Conservation (phyloP, 1,140 invertebrate species). For the Drosophila yakuba region DNA sequence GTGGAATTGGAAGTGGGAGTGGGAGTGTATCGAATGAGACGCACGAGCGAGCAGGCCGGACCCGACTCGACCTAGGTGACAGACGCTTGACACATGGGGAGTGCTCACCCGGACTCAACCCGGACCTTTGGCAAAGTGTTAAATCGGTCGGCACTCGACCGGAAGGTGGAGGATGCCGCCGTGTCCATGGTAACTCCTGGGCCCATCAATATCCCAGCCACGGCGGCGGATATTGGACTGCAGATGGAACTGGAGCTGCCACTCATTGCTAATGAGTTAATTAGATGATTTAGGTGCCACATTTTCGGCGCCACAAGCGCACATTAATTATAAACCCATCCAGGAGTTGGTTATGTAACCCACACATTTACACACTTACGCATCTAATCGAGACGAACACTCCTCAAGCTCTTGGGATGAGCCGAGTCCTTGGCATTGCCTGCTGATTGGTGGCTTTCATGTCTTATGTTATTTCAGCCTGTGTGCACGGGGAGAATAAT, state of each 20-base stretch:
- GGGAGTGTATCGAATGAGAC: conserved; percentile 59
- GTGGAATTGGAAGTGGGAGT: neutral
- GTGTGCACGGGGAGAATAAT: conserved; percentile 2
- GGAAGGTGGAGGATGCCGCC: conserved; percentile 13
- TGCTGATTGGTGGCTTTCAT: conserved; percentile 69
- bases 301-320: conserved; percentile 52
- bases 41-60: conserved; percentile 61
- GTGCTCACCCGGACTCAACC: conserved; percentile 15
- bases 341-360: conserved; percentile 46
- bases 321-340: conserved; percentile 63
- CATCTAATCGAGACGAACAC: neutral
- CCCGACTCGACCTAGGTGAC: conserved; percentile 57
- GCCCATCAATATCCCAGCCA: conserved; percentile 29
- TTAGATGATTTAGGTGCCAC: conserved; percentile 71
- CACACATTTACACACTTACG: conserved; percentile 36
- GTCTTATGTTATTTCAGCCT: conserved; percentile 7
- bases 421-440: conserved; percentile 35
- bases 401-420: conserved; percentile 14
- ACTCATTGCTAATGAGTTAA: conserved; percentile 73
- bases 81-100: conserved; percentile 73
- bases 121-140: conserved; percentile 54
- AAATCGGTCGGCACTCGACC: conserved; percentile 56
- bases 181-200: conserved; percentile 16
- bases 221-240: conserved; percentile 1
- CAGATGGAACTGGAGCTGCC: conserved; percentile 12